phyloP scores from a whole-genome alignment of 2,888 invertebrate genomes.

The Acrobasis suavella region DNA sequence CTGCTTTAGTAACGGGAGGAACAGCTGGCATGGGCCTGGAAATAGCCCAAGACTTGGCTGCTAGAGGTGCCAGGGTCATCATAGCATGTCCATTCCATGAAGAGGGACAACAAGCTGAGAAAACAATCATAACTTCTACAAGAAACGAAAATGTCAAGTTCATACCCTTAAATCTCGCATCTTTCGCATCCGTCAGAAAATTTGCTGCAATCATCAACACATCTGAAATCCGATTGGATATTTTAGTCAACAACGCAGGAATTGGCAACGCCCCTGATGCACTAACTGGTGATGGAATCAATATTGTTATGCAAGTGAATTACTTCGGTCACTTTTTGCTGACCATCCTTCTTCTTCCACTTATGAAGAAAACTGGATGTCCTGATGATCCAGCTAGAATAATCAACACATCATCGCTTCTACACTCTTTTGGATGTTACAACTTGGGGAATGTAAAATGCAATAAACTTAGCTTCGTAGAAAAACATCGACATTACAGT shows the following conservation, averaged over 20 bases:
- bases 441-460: slow-evolving; percentile 39
- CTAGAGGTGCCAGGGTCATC: slow-evolving; percentile 57
- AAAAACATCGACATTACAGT: slow-evolving; percentile 63
- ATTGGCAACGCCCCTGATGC: slow-evolving; percentile 81
- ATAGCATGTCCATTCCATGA: slow-evolving; percentile 57
- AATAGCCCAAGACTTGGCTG: slow-evolving; percentile 55
- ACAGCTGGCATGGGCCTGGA: slow-evolving; percentile 61
- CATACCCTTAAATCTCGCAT: slow-evolving; percentile 87
- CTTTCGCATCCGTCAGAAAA: slow-evolving; percentile 86
- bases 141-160: slow-evolving; percentile 85
- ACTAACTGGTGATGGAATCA: slow-evolving; percentile 89
- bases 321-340: slow-evolving; percentile 95
- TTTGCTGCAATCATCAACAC: slow-evolving; percentile 89
- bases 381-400: slow-evolving; percentile 85
- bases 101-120: slow-evolving; percentile 61
- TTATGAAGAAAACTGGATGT: slow-evolving; percentile 82
- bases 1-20: slow-evolving; percentile 59
- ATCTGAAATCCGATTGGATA: slow-evolving; percentile 86
- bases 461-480: slow-evolving; percentile 45
- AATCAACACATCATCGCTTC: slow-evolving; percentile 87
- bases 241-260: slow-evolving; percentile 94
- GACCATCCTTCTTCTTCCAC: slow-evolving; percentile 91
- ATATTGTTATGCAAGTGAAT: slow-evolving; percentile 94
- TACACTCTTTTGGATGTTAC: slow-evolving; percentile 71
- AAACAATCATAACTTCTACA: slow-evolving; percentile 82